A percentile compares a stretch with the other conserved stretches of the same genome.
phyloP scores from a whole-genome alignment of 2,113 vertebrate genomes.

The human (Homo sapiens) region DNA sequence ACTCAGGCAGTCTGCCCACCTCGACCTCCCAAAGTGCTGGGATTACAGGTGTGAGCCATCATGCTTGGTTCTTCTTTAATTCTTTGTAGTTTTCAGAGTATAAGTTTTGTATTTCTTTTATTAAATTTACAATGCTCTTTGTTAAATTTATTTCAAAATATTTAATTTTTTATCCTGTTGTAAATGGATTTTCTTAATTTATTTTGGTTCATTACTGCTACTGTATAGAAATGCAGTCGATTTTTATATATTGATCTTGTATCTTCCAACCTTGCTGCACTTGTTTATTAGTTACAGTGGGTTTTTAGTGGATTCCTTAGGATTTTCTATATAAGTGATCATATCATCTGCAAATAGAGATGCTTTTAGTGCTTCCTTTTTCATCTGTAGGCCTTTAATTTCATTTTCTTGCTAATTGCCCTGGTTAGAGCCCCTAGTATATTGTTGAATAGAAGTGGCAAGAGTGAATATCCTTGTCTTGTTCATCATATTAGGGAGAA shows the following conservation, averaged over 20 bases:
- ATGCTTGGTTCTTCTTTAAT: neutral
- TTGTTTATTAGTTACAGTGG: neutral
- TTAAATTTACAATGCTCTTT: neutral
- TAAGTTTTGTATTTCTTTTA: neutral
- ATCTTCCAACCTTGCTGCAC: neutral
- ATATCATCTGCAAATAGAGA: neutral
- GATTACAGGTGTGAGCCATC: too few relatives aligned
- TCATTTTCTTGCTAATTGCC: neutral
- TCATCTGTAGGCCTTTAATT: neutral
- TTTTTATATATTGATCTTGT: neutral
- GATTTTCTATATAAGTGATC: neutral
- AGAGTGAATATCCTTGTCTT: neutral
- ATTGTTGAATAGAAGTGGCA: neutral
- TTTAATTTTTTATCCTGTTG: neutral
- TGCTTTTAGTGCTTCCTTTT: slow-evolving; percentile 38
- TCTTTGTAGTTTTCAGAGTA: neutral
- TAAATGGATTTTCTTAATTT: neutral
- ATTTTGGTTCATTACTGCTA: neutral
- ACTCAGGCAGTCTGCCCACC: too few relatives aligned
- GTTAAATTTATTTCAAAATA: neutral
- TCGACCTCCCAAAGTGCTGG: too few relatives aligned
- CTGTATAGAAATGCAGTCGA: neutral
- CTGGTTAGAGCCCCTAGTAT: neutral
- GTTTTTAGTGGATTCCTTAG: neutral
- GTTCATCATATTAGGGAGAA: neutral